A percentile compares a stretch with the other conserved stretches of the same genome.
These are phyloP conservation scores for Trogon melanurus DNA, from an alignment of 2,113 vertebrate genomes.

Conservation along the genomic window DNA sequence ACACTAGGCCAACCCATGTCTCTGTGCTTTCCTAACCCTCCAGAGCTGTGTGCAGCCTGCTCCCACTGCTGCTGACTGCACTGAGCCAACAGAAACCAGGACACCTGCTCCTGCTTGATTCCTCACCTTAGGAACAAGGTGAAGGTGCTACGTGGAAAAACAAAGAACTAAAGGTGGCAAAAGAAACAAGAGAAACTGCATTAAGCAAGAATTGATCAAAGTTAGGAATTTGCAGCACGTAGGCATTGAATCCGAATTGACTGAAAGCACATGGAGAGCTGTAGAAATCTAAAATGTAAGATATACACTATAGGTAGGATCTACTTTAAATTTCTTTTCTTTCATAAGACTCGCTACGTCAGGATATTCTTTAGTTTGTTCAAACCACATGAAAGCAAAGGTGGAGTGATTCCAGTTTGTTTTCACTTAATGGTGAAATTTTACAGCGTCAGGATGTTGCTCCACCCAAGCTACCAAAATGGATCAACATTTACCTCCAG, in stretches of 20 bases:
- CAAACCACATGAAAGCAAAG: slow-evolving; percentile 1
- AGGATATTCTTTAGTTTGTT: slow-evolving; percentile 8
- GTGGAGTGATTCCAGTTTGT: neutral
- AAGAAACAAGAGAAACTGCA: neutral
- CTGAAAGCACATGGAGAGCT: slow-evolving; percentile 7
- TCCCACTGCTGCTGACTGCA: neutral
- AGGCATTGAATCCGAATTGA: neutral
- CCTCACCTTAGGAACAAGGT: neutral
- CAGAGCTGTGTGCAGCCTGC: neutral
- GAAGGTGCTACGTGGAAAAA: neutral
- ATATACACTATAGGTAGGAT: neutral
- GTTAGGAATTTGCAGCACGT: slow-evolving; percentile 14
- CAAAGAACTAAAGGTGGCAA: neutral
- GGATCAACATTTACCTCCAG: slow-evolving; percentile 66
- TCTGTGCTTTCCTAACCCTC: slow-evolving; percentile 37
- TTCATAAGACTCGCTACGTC: slow-evolving; percentile 9
- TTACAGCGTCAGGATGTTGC: neutral
- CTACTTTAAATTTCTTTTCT: slow-evolving; percentile 34
- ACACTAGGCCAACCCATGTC: slow-evolving; percentile 1
- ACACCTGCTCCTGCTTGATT: neutral
- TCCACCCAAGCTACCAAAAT: slow-evolving; percentile 53
- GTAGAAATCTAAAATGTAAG: slow-evolving; percentile 33
- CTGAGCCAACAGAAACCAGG: neutral
- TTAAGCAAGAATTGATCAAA: slow-evolving; percentile 3
- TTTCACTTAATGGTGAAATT: slow-evolving; percentile 26